Evolutionary conservation across 1,140 invertebrate species (phyloP).

Genomic region (Cheumatopsyche charites): DNA sequence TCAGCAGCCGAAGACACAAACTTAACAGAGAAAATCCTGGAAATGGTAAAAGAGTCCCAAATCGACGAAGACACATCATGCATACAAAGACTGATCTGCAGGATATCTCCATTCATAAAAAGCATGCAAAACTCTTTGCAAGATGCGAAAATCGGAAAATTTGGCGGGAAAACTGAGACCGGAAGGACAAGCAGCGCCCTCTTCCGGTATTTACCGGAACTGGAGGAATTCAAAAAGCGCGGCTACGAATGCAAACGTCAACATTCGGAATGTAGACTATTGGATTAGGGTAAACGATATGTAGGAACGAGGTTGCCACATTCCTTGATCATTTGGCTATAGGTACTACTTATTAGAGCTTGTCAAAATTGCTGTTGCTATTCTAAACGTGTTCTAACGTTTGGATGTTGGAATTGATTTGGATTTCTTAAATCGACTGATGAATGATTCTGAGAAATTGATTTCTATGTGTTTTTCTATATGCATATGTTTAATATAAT

Average conservation of each 20-base stretch:
- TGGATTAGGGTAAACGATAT: constrained; percentile 40
- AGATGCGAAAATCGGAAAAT: constrained; percentile 44
- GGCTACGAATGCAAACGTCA: constrained; percentile 70
- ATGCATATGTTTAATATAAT: too few species aligned
- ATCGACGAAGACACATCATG: constrained; percentile 68
- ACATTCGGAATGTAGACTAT: constrained; percentile 60
- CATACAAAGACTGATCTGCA: constrained; percentile 76
- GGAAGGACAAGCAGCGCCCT: constrained; percentile 53
- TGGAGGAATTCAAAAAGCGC: constrained; percentile 66
- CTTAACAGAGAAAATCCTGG: constrained; percentile 68
- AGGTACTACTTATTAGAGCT: neutral
- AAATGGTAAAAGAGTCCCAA: constrained; percentile 60
- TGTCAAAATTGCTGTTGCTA: neutral
- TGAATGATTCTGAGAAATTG: too few species aligned
- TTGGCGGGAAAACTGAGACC: constrained; percentile 32
- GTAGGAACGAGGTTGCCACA: neutral
- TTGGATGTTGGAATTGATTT: too few species aligned
- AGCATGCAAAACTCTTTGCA: constrained; percentile 72
- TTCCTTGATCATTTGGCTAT: neutral
- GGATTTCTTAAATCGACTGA: too few species aligned
- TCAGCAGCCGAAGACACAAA: constrained; percentile 64
- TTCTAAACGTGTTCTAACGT: too few species aligned
- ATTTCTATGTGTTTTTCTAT: too few species aligned
- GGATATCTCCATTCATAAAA: constrained; percentile 74
- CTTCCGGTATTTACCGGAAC: constrained; percentile 68